A percentile compares a stretch with the other conserved stretches of the same genome.
Evolutionary conservation across 2,113 vertebrate genomes (phyloP).

Genomic region (Ploceus nigricollis): DNA sequence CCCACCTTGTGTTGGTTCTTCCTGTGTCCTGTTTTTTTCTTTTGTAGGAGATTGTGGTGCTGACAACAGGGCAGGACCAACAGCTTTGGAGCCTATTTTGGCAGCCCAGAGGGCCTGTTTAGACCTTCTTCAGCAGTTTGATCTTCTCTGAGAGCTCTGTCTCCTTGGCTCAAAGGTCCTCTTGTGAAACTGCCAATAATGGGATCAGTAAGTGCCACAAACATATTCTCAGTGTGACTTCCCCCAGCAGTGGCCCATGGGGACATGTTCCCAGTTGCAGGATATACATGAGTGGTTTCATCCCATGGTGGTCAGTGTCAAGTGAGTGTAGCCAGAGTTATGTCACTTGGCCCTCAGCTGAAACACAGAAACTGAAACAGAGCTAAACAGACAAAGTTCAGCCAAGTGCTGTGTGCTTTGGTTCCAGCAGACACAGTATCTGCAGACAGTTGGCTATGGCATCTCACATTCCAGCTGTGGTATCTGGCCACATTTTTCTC

Average conservation of each 20-base stretch:
- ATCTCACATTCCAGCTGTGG: background rate
- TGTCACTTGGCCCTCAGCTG: background rate
- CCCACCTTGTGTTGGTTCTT: conserved; percentile 20
- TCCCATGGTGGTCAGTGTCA: background rate
- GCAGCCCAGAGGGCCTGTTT: background rate
- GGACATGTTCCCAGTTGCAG: background rate
- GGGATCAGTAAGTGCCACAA: background rate
- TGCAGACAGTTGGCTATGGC: background rate
- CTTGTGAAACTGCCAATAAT: background rate
- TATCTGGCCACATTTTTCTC: background rate
- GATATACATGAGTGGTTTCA: background rate
- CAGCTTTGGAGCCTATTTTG: background rate
- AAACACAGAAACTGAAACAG: background rate
- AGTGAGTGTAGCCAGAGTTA: background rate
- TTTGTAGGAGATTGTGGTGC: background rate
- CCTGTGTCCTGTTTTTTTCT: conserved; percentile 24
- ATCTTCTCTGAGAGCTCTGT: background rate
- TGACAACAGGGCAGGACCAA: background rate
- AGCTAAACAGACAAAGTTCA: background rate
- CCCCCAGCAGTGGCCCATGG: background rate
- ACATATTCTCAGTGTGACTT: background rate
- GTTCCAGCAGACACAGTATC: background rate
- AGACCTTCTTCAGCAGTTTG: background rate
- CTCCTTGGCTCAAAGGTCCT: background rate
- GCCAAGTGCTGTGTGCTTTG: background rate